Evolutionary conservation across 1,140 invertebrate genomes (phyloP).

Genomic region (Anadara kagoshimensis): DNA sequence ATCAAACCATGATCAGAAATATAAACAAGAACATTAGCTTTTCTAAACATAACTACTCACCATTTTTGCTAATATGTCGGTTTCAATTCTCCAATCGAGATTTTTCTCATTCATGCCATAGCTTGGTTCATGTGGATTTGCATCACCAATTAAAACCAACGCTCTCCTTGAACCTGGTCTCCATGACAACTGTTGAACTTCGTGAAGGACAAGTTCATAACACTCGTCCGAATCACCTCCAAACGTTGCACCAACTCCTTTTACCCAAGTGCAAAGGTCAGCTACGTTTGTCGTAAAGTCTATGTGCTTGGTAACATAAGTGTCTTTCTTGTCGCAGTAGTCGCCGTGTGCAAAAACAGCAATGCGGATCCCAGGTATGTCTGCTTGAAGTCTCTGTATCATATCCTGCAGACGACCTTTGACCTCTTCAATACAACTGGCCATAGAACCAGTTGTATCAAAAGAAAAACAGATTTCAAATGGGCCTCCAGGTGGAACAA

Average conservation of each 20-base stretch:
- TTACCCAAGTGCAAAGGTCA: conserved; percentile 49
- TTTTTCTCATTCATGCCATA: conserved; percentile 44
- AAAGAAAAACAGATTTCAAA: conserved; percentile 70
- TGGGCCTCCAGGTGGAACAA: conserved; percentile 44
- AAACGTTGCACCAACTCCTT: conserved; percentile 45
- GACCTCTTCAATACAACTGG: conserved; percentile 54
- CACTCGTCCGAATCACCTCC: conserved; percentile 56
- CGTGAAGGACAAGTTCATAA: conserved; percentile 57
- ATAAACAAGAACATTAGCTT: too few species aligned
- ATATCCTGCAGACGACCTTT: conserved; percentile 61
- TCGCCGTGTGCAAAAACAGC: conserved; percentile 64
- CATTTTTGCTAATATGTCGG: conserved; percentile 35
- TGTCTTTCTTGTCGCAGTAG: conserved; percentile 50
- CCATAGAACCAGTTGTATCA: conserved; percentile 71
- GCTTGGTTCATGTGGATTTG: conserved; percentile 53
- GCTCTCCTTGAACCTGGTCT: conserved; percentile 57
- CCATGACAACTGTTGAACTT: conserved; percentile 58
- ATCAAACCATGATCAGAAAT: too few species aligned
- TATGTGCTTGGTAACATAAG: conserved; percentile 57
- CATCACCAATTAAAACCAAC: conserved; percentile 63
- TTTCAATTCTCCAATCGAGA: conserved; percentile 59
- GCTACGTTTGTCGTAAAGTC: conserved; percentile 49
- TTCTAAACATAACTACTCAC: conserved; percentile 10
- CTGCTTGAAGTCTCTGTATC: conserved; percentile 56
- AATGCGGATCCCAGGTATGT: conserved; percentile 60